Evolutionary conservation across 2,797 vertebrate species (phyloP), one percentile per base, ranked within the genome.

Genomic region (Poecilia gillii): DNA sequence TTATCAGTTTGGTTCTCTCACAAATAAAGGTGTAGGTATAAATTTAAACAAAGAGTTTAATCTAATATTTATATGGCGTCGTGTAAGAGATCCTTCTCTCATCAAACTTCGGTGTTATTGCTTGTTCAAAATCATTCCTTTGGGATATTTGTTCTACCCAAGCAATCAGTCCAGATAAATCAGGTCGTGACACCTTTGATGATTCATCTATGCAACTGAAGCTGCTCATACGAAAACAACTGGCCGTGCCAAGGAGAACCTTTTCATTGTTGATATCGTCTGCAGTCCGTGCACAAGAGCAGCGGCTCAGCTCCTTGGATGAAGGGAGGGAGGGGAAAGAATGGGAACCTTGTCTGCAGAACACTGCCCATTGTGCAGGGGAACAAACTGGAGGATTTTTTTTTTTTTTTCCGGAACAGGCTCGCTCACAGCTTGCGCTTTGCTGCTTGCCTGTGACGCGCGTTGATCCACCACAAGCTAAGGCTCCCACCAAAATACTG

Each of bases 391-490:
- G 87, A 93, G 90, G 90, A 92, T 41, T 41, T 41, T 41, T 41
- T 8, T 41, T 41, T 41, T 41, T 93, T 68, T 92, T 90, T 89
- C 87, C 88, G 84, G 88, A 95, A 93, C 95, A 95, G 93, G 91
- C 92, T 84, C 78, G 80, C 89, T 93, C 94, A 93, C 95, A 95
- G 95, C 95, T 93, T 95, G 94, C 53, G 82, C 88, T 91, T 90
- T 93, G 89, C 93, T 78, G 90, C 91, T 90, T 88, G 91, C 89
- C 87, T 85, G 91, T 93, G 92, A 96, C 81, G 91, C 33, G 73
- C 51, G 72, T 79, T 84, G 76, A 87, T 94, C 93, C 90, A 76
- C 89, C 89, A 83, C 85, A 89, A 94, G 91, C 92, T 84, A 88
- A 87, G 90, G 87, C 93, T 89, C 90, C 89, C 85, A 93, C 93